Conservation (phyloP, 1,140 invertebrate species). For the Leptonema lineaticorne region DNA sequence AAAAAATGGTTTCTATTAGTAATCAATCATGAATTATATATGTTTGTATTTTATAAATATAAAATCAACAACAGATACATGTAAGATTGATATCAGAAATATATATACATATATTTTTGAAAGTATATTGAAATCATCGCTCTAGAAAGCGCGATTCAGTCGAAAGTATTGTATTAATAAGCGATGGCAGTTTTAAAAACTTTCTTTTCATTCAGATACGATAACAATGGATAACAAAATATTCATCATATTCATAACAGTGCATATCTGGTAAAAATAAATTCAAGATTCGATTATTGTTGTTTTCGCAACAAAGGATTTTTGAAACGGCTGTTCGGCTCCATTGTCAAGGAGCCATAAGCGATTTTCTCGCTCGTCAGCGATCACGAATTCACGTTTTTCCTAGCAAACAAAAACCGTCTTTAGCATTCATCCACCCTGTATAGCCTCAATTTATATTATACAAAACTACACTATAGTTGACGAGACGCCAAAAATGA, state of each 20-base stretch:
- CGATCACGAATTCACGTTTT: constrained; percentile 21
- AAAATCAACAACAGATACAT: no score
- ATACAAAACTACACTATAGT: background rate
- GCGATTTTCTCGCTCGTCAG: background rate
- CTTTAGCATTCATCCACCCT: background rate
- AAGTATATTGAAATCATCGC: no score
- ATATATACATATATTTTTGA: no score
- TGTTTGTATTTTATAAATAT: no score
- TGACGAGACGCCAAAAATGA: background rate
- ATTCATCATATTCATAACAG: background rate
- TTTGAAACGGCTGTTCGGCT: background rate
- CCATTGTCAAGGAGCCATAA: background rate
- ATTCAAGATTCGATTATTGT: background rate
- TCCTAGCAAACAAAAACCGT: constrained; percentile 2
- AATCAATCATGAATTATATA: no score
- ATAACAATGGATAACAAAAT: background rate
- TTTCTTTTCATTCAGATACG: no score
- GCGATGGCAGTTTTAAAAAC: no score
- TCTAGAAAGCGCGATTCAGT: no score
- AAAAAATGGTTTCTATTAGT: no score
- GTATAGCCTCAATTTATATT: background rate
- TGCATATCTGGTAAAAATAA: background rate
- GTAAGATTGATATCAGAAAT: no score
- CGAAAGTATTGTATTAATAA: no score
- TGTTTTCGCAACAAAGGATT: background rate